phyloP scores from a whole-genome alignment of 2,888 invertebrate species.

The Catocala sponsa region DNA sequence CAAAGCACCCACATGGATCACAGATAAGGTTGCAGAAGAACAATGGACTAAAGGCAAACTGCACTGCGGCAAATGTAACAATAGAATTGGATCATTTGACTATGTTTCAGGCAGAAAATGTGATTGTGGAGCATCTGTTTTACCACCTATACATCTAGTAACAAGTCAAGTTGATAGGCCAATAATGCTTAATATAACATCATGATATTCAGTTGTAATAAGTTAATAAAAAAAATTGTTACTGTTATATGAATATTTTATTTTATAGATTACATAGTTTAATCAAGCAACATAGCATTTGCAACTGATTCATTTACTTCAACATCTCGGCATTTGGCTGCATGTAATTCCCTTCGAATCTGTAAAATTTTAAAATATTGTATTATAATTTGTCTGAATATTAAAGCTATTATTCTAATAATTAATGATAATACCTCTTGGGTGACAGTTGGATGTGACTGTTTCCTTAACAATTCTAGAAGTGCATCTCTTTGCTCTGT shows the following conservation, averaged over 20 bases:
- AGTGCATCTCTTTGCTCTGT: slow-evolving; percentile 97
- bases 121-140: slow-evolving; percentile 83
- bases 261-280: slow-evolving; percentile 32
- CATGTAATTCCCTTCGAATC: slow-evolving; percentile 95
- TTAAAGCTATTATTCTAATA: slow-evolving; percentile 1
- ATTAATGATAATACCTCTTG: slow-evolving; percentile 79
- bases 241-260: slow-evolving; percentile 11
- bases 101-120: slow-evolving; percentile 90
- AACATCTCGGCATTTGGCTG: slow-evolving; percentile 93
- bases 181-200: slow-evolving; percentile 39
- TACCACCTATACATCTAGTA: slow-evolving; percentile 89
- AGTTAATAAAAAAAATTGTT: slow-evolving; percentile 21
- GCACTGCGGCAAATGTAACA: slow-evolving; percentile 88
- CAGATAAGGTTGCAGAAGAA: slow-evolving; percentile 81
- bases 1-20: slow-evolving; percentile 88
- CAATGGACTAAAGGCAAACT: slow-evolving; percentile 91
- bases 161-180: slow-evolving; percentile 89
- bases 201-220: background rate
- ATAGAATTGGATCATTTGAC: slow-evolving; percentile 90
- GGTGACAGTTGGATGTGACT: slow-evolving; percentile 92
- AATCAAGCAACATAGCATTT: slow-evolving; percentile 75
- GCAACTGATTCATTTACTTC: slow-evolving; percentile 82
- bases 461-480: slow-evolving; percentile 92
- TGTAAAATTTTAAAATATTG: slow-evolving; percentile 67
- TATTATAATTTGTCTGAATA: too few species aligned